Percentiles rank a stretch among this genome's conserved stretches.
Conservation (phyloP, 2,888 invertebrate genomes). For the Zygothrica quintamaculata region DNA sequence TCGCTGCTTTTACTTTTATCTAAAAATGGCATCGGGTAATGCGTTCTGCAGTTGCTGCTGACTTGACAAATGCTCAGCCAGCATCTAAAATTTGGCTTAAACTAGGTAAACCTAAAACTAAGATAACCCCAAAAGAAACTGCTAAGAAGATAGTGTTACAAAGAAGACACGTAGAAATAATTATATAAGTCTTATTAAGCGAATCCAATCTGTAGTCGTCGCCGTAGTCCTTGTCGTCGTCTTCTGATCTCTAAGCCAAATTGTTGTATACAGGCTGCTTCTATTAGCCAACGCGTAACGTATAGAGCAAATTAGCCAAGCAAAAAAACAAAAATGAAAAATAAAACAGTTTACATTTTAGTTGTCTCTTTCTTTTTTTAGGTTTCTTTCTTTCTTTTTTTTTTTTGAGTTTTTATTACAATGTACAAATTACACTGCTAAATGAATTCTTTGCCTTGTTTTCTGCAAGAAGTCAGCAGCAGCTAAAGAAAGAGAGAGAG, state of each 20-base stretch:
- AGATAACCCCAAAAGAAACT: constrained; percentile 25
- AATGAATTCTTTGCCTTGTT: constrained; percentile 56
- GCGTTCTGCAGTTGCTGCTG: constrained; percentile 71
- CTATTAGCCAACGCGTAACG: constrained; percentile 18
- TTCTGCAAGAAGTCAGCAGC: constrained; percentile 20
- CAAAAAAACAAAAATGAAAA: no score
- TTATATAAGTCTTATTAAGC: constrained; percentile 22
- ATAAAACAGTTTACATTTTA: no score
- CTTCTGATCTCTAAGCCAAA: no score
- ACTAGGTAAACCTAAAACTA: constrained; percentile 39
- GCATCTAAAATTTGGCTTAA: constrained; percentile 15
- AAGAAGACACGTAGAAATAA: constrained; percentile 47
- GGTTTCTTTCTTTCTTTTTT: no score
- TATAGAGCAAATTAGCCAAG: constrained; percentile 43
- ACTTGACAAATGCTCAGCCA: constrained; percentile 62
- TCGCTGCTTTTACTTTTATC: constrained; percentile 75
- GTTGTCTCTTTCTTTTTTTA: no score
- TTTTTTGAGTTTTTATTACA: constrained; percentile 19
- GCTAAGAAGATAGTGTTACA: no score
- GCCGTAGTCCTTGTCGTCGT: no score
- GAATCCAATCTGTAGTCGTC: background rate
- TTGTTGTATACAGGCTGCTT: background rate
- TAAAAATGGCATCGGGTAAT: constrained; percentile 74
- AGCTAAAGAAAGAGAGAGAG: constrained; percentile 14
- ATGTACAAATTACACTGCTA: constrained; percentile 53